Conservation (phyloP, 2,113 vertebrate species). For the Thalassoma bifasciatum region DNA sequence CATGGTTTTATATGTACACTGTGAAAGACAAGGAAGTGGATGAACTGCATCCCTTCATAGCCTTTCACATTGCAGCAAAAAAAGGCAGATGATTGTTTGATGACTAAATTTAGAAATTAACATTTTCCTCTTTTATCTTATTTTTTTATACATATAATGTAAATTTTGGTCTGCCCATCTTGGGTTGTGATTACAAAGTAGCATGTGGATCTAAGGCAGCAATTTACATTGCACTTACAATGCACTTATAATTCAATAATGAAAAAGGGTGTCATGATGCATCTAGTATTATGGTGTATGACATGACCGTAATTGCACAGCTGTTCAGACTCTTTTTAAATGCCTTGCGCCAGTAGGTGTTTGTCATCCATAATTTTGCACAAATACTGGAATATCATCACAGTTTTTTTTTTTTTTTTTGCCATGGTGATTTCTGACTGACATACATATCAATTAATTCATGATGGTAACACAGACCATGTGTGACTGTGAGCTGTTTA, state of each 20-base stretch:
- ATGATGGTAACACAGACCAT: background rate
- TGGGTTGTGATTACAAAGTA: background rate
- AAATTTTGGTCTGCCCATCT: background rate
- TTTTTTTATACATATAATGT: no score
- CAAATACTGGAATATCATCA: background rate
- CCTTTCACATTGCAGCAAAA: no score
- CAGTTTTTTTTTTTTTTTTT: background rate
- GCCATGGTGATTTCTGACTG: conserved; percentile 4
- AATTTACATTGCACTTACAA: background rate
- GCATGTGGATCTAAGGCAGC: background rate
- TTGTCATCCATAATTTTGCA: background rate
- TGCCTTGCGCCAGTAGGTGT: background rate
- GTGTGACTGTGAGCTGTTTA: background rate
- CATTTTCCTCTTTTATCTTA: no score
- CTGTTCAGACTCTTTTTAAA: background rate
- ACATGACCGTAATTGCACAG: background rate
- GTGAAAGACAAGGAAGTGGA: no score
- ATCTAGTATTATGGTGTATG: background rate
- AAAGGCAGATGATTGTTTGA: no score
- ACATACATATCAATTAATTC: background rate
- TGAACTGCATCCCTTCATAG: no score
- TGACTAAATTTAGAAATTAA: no score
- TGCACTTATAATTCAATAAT: no score
- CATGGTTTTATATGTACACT: no score
- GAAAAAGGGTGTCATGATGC: background rate